Conservation (phyloP, 1,140 invertebrate genomes). For the Zaprionus inermis region DNA sequence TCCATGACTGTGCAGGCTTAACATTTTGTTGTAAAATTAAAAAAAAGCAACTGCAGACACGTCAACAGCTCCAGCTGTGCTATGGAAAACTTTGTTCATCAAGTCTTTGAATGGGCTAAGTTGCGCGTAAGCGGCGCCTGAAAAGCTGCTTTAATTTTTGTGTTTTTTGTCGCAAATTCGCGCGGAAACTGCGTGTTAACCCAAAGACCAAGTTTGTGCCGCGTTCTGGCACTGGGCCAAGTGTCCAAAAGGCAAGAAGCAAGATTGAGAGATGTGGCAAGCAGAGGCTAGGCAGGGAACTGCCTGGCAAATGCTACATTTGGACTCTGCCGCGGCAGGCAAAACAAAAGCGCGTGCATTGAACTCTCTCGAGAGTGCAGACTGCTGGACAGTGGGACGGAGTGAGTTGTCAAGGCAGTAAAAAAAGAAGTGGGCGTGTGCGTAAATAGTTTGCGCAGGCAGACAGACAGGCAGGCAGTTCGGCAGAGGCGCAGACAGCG, state of each 20-base stretch:
- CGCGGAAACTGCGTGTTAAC: constrained; percentile 36
- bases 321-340: constrained; percentile 56
- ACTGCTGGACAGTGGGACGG: constrained; percentile 2
- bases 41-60: constrained; percentile 54
- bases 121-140: constrained; percentile 59
- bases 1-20: constrained; percentile 22
- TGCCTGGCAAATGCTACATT: constrained; percentile 67
- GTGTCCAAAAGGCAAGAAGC: background rate
- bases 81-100: constrained; percentile 77
- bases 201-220: constrained; percentile 76
- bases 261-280: background rate
- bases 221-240: constrained; percentile 58
- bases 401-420: constrained; percentile 17
- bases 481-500: constrained; percentile 57
- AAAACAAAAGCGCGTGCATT: constrained; percentile 74
- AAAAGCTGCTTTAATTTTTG: constrained; percentile 77
- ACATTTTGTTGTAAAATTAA: constrained; percentile 71
- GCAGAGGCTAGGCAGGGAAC: constrained; percentile 15
- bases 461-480: constrained; percentile 40
- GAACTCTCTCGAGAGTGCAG: constrained; percentile 53
- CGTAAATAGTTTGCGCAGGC: constrained; percentile 70
- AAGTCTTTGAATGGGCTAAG: constrained; percentile 54
- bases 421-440: constrained; percentile 62
- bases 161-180: constrained; percentile 35
- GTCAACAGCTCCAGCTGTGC: constrained; percentile 26